Percentiles rank a stretch among this genome's conserved stretches.
These are phyloP conservation scores for Isotomurus palustris DNA, from an alignment of 2,888 invertebrate genomes.

Conservation along the genomic window DNA sequence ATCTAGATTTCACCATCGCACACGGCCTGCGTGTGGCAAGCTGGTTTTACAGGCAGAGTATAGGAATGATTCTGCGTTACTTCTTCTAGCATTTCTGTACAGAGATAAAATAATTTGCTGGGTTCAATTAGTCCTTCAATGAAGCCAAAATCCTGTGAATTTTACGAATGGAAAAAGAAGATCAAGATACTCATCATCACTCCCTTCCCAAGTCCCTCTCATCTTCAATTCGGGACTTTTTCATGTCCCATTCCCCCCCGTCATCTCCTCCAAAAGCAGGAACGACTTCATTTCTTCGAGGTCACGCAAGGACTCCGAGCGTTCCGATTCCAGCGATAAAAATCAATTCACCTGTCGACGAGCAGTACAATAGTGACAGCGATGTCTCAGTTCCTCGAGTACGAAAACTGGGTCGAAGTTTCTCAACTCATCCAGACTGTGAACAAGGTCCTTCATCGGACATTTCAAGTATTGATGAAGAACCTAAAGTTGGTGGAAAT, in stretches of 20 bases:
- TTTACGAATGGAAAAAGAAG: background rate
- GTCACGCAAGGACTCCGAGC: constrained; percentile 3
- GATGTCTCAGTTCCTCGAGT: background rate
- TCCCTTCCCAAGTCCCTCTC: background rate
- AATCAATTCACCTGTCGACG: constrained; percentile 8
- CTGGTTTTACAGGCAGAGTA: too few species aligned
- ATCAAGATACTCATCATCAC: background rate
- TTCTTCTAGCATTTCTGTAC: too few species aligned
- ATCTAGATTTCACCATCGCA: too few species aligned
- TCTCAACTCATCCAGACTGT: background rate
- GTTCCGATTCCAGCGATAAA: constrained; percentile 10
- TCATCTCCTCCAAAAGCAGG: constrained; percentile 7
- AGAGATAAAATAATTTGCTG: too few species aligned
- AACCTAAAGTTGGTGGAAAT: background rate
- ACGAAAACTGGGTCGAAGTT: background rate
- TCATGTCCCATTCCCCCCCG: constrained; percentile 10
- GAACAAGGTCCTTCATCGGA: background rate
- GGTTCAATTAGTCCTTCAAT: too few species aligned
- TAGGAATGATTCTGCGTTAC: too few species aligned
- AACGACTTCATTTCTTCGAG: background rate
- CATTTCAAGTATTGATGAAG: constrained; percentile 8
- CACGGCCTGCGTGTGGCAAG: too few species aligned
- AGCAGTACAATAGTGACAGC: background rate
- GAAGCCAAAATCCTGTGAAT: background rate
- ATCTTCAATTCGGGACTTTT: constrained; percentile 6